Evolutionary conservation across 2,113 vertebrate species (phyloP).

Genomic region (Circaetus cinerascens): DNA sequence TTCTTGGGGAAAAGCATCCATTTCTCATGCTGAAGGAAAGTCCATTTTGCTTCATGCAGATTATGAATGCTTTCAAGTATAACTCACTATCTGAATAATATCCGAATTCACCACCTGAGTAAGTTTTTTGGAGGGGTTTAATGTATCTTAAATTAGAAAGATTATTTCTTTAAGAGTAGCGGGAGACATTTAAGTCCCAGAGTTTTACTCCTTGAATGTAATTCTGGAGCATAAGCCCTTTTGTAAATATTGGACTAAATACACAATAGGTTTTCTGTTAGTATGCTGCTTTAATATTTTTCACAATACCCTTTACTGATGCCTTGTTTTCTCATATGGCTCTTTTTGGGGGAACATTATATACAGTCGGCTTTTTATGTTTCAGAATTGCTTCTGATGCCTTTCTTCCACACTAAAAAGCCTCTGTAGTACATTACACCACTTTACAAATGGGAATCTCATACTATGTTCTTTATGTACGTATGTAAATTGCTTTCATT

Average conservation of each 20-base stretch:
- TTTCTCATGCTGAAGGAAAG: background rate
- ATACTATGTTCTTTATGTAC: background rate
- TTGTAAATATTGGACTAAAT: background rate
- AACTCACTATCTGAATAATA: background rate
- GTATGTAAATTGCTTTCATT: constrained; percentile 22
- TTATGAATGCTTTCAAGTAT: background rate
- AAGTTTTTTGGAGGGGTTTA: background rate
- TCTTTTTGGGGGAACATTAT: background rate
- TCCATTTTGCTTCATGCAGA: background rate
- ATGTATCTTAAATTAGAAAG: background rate
- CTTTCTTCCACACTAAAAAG: constrained; percentile 38
- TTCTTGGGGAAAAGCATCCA: background rate
- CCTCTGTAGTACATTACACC: background rate
- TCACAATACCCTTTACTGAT: background rate
- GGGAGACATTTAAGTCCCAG: background rate
- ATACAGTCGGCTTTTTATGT: background rate
- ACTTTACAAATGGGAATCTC: constrained; percentile 19
- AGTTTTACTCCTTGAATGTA: background rate
- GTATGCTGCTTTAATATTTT: background rate
- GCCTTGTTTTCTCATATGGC: constrained; percentile 13
- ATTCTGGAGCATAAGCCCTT: background rate
- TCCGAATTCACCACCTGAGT: background rate
- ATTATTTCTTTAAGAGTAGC: background rate
- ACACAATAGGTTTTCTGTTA: background rate
- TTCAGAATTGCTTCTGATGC: constrained; percentile 25